A percentile compares a stretch with the other conserved stretches of the same genome.
phyloP scores from a whole-genome alignment of 2,797 vertebrate genomes.

The Malacoraja senta region DNA sequence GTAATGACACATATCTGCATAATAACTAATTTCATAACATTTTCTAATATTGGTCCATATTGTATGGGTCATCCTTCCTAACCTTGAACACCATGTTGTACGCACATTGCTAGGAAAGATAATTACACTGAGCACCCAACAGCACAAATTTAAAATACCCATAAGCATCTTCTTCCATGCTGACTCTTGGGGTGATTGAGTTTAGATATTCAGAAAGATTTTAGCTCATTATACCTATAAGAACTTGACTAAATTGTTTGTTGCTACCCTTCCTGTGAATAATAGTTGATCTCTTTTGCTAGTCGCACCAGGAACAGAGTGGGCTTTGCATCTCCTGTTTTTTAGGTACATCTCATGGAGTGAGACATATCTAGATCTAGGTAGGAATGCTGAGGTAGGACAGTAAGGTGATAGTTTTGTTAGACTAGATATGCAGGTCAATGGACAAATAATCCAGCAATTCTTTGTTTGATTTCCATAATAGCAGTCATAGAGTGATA shows the following conservation, averaged over 20 bases:
- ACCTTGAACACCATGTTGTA: background rate
- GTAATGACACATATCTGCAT: background rate
- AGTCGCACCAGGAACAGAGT: background rate
- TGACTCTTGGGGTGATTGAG: background rate
- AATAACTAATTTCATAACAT: constrained; percentile 17
- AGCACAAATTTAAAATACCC: constrained; percentile 13
- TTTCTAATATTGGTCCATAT: constrained; percentile 16
- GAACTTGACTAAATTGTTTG: background rate
- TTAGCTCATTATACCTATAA: background rate
- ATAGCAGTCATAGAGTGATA: background rate
- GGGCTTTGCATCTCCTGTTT: background rate
- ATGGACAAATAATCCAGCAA: background rate
- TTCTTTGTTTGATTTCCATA: background rate
- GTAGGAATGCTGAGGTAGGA: background rate
- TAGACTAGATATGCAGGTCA: no score
- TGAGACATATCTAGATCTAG: background rate
- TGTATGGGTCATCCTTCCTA: background rate
- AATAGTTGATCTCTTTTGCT: background rate
- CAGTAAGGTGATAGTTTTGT: background rate
- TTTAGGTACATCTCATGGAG: background rate
- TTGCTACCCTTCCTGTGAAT: background rate
- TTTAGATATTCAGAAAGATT: background rate
- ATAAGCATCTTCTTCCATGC: background rate
- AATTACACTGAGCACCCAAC: constrained; percentile 23
- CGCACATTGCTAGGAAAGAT: background rate